Evolutionary conservation across 2,888 invertebrate species (phyloP).

Genomic region (Tipula lateralis): DNA sequence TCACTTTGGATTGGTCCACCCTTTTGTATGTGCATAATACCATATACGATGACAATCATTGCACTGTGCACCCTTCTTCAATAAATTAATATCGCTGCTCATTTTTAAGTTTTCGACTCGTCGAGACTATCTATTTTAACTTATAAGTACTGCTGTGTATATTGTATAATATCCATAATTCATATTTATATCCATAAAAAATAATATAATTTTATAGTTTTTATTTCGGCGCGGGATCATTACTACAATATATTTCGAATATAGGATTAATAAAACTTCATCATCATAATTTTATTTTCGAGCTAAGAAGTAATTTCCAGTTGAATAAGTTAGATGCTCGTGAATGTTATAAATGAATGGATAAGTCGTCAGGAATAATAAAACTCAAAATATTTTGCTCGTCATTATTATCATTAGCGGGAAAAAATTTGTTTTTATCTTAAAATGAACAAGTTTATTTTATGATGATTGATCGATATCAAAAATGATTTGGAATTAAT

Average conservation of each 20-base stretch:
- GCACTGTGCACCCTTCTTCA: not conserved
- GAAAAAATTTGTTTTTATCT: not conserved
- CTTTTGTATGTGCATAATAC: not conserved
- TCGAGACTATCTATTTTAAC: not conserved
- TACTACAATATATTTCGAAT: not conserved
- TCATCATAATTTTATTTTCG: not conserved
- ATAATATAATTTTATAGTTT: not conserved
- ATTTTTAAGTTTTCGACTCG: not conserved
- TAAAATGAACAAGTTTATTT: not conserved
- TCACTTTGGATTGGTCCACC: not conserved
- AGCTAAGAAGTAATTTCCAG: not conserved
- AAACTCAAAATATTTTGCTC: not conserved
- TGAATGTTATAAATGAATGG: not conserved
- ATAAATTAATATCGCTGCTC: not conserved
- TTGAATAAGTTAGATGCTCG: not conserved
- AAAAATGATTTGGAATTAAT: too few relatives aligned
- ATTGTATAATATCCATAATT: not conserved
- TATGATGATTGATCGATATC: not conserved
- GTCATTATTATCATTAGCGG: not conserved
- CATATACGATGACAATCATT: constrained; percentile 1
- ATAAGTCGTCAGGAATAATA: not conserved
- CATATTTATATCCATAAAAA: not conserved
- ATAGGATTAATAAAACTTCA: constrained; percentile 14
- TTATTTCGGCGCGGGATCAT: not conserved
- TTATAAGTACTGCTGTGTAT: not conserved